A percentile compares a stretch with the other conserved stretches of the same genome.
These are phyloP conservation scores for Pachycephala philippinensis DNA, from an alignment of 2,113 vertebrate species.

Conservation along the genomic window DNA sequence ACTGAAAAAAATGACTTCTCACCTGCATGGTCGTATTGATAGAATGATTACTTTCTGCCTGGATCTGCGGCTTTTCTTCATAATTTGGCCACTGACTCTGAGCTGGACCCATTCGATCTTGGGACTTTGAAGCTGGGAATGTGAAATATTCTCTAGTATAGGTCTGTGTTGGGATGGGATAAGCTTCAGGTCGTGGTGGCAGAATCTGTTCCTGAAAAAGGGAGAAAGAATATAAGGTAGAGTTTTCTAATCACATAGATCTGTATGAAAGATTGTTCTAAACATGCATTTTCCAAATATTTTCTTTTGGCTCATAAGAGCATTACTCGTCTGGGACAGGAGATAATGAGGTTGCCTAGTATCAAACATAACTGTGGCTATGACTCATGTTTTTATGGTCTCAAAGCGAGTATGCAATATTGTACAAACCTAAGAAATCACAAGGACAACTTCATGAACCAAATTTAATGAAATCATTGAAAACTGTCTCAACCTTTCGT, in stretches of 20 bases:
- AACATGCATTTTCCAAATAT: neutral
- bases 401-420: neutral
- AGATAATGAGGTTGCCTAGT: neutral
- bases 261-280: neutral
- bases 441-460: neutral
- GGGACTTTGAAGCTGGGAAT: constrained; percentile 91
- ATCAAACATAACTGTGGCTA: neutral
- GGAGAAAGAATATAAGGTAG: neutral
- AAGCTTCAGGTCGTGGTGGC: constrained; percentile 88
- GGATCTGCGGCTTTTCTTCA: constrained; percentile 80
- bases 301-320: neutral
- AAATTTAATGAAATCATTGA: neutral
- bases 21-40: constrained; percentile 84
- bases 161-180: constrained; percentile 96
- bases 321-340: neutral
- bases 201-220: constrained; percentile 82
- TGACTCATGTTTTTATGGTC: neutral
- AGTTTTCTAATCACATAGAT: neutral
- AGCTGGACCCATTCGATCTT: constrained; percentile 84
- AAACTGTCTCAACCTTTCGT: neutral
- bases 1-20: constrained; percentile 4
- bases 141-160: constrained; percentile 97
- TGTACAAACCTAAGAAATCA: neutral
- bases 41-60: constrained; percentile 76
- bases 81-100: constrained; percentile 85